Percentiles rank a stretch among this genome's conserved stretches.
phyloP scores from a whole-genome alignment of 2,797 vertebrate species.

The Cryptoblepharus egeriae region DNA sequence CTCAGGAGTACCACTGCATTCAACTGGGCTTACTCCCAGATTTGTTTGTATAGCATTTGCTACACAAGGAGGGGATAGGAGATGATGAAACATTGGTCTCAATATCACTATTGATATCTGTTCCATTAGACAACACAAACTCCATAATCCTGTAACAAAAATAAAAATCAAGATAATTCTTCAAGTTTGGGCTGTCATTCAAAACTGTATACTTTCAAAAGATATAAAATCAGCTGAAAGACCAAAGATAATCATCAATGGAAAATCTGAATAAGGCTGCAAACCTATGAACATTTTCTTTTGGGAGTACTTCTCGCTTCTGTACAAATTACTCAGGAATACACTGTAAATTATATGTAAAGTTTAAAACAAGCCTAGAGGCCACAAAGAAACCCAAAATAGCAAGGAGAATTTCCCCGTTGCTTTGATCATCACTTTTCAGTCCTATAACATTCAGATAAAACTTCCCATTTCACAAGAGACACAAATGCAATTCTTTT shows the following conservation, averaged over 20 bases:
- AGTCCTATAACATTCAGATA: constrained; percentile 26
- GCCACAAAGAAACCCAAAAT: constrained; percentile 22
- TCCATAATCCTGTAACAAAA: too few relatives aligned
- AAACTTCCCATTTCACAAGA: constrained; percentile 38
- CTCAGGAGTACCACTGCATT: too few relatives aligned
- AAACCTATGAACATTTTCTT: too few relatives aligned
- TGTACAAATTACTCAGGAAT: too few relatives aligned
- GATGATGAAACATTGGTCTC: not conserved
- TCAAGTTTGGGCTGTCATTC: not conserved
- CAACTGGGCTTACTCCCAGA: too few relatives aligned
- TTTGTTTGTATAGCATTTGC: too few relatives aligned
- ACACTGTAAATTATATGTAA: not conserved
- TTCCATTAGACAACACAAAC: not conserved
- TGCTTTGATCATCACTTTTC: not conserved
- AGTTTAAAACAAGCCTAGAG: not conserved
- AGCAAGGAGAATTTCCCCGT: not conserved
- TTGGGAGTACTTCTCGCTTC: too few relatives aligned
- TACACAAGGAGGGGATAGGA: too few relatives aligned
- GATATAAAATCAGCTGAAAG: not conserved
- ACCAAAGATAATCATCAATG: not conserved
- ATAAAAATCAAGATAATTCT: too few relatives aligned
- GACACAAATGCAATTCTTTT: constrained; percentile 20
- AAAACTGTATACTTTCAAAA: not conserved
- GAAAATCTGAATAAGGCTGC: not conserved
- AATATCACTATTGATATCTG: not conserved